A percentile compares a stretch with the other conserved stretches of the same genome.
phyloP scores from a whole-genome alignment of 2,888 invertebrate genomes.

The Strigamia crassipes region DNA sequence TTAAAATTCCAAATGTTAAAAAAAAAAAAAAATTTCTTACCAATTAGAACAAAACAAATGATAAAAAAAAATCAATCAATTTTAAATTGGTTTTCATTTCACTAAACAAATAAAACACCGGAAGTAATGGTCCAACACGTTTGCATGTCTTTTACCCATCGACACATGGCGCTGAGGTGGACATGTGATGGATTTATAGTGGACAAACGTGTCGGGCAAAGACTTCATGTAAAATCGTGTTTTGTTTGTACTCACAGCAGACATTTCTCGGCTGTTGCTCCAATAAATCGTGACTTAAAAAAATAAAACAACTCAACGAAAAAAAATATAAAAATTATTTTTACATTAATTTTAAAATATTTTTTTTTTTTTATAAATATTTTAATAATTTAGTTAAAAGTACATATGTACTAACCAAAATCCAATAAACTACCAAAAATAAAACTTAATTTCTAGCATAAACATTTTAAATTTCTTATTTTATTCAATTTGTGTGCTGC shows the following conservation, averaged over 20 bases:
- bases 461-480: no score
- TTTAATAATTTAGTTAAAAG: no score
- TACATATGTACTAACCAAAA: no score
- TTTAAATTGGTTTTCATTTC: background rate
- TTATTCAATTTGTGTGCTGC: no score
- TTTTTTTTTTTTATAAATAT: no score
- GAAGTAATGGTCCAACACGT: background rate
- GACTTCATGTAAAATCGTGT: background rate
- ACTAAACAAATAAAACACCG: background rate
- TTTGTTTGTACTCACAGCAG: background rate
- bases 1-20: no score
- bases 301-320: background rate
- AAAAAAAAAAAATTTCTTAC: no score
- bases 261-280: background rate
- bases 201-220: background rate
- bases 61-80: no score
- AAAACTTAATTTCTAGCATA: no score
- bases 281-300: background rate
- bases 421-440: background rate
- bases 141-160: background rate
- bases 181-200: background rate
- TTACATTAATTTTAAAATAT: no score
- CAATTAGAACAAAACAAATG: background rate
- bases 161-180: background rate
- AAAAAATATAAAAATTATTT: no score